phyloP scores from a whole-genome alignment of 2,797 vertebrate genomes.

The Chaenodraco wilsoni region DNA sequence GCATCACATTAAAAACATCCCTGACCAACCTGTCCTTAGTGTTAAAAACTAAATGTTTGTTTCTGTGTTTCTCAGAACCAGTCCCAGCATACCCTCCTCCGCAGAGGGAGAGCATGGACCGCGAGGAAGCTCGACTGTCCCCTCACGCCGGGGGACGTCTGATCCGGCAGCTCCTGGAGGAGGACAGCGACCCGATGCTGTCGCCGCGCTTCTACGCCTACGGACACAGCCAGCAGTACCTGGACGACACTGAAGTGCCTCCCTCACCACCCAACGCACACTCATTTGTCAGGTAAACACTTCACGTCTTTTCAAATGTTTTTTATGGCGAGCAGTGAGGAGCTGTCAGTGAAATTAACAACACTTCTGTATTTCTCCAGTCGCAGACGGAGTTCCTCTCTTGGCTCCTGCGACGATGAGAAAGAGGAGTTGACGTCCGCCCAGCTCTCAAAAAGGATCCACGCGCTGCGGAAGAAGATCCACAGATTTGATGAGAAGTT shows the following conservation, averaged over 20 bases:
- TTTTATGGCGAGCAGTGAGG: too few species aligned
- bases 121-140: conserved; percentile 91
- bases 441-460: conserved; percentile 95
- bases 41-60: conserved; percentile 2
- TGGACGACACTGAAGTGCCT: conserved; percentile 97
- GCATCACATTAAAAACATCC: not conserved
- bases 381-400: conserved; percentile 92
- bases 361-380: conserved; percentile 58
- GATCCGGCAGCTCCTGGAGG: conserved; percentile 93
- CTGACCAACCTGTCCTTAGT: conserved; percentile 16
- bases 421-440: conserved; percentile 91
- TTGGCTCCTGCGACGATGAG: conserved; percentile 92
- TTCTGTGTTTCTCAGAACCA: conserved; percentile 84
- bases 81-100: conserved; percentile 88
- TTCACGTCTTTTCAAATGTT: accelerated
- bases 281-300: conserved; percentile 93
- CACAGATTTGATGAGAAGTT: conserved; percentile 94
- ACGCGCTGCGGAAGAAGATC: conserved; percentile 96
- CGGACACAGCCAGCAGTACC: conserved; percentile 92
- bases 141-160: conserved; percentile 91
- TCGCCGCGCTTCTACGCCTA: conserved; percentile 96
- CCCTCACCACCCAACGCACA: conserved; percentile 96
- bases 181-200: conserved; percentile 93
- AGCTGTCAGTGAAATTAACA: not conserved
- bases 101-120: conserved; percentile 89